These are phyloP conservation scores for Lethenteron camtschaticum DNA, from an alignment of 2,113 vertebrate species.

Conservation along the genomic window DNA sequence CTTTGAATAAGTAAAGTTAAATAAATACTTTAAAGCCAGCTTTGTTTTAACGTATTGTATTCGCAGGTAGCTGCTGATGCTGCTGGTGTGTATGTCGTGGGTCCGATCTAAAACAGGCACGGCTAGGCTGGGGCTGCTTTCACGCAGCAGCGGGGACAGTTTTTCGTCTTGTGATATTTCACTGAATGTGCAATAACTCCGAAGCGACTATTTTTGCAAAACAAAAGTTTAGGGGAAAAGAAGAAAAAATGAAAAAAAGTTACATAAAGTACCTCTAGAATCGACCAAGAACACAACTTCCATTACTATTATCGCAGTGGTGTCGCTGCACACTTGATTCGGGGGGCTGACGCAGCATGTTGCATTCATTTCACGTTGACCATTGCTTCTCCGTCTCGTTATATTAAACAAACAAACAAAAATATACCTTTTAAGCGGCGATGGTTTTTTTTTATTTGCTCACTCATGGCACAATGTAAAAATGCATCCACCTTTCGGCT, in stretches of 20 bases:
- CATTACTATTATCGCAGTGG: not conserved
- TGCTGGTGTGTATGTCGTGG: not conserved
- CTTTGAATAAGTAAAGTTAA: too few relatives aligned
- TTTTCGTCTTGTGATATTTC: not conserved
- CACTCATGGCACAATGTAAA: conserved; percentile 1
- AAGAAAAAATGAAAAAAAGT: not conserved
- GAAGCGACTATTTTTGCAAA: conserved; percentile 5
- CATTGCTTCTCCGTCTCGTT: too few relatives aligned
- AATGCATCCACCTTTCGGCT: not conserved
- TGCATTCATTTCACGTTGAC: too few relatives aligned
- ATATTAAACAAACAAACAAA: too few relatives aligned
- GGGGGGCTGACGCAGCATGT: not conserved
- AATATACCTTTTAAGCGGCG: too few relatives aligned
- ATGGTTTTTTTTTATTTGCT: not conserved
- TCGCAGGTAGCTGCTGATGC: not conserved
- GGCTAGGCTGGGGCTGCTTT: not conserved
- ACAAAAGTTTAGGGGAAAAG: conserved; percentile 1
- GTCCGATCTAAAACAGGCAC: not conserved
- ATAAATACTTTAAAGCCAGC: too few relatives aligned
- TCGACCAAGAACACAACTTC: not conserved
- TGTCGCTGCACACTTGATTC: not conserved
- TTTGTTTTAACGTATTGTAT: too few relatives aligned
- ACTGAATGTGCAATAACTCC: conserved; percentile 4
- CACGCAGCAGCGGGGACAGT: not conserved
- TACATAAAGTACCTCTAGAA: not conserved